Base-by-base conservation (phyloP, 1,140 invertebrate species). In the Calephelis virginiensis region DNA sequence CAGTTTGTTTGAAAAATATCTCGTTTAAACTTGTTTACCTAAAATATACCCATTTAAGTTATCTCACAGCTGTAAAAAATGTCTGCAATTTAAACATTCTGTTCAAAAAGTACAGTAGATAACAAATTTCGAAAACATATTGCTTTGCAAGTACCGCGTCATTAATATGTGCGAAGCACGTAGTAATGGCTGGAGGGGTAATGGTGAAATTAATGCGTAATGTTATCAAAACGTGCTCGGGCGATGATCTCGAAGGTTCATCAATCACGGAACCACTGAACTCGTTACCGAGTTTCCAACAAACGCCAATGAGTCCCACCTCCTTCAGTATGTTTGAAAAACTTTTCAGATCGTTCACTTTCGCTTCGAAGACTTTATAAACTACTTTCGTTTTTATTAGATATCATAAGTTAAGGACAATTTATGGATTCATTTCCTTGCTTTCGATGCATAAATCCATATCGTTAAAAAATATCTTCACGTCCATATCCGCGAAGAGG, bases 271-370 rank as follows among this genome's bases (percentile, higher is more conserved):
- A 82, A 77, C 75, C 81, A 75, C 76, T 79, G 77, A 86, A 81
- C 83, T 87, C 80, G 80, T 87, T 87, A 81, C 82, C 71, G 78
- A 86, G 78, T 85, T 83, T 71, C 77, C 72, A 82, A 81, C 78
- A 82, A 86, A 82, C 77, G 78, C 73, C 77, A 80, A 83, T 79
- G 79, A 77, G 79, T 69, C 67, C 64, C 64, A 65, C 63, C 64
- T 66, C 13, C 60, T 69, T 63, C 77, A 78, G 77, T 83, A 83
- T 85, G 77, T 85, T 78, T 73, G 75, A 68, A 76, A 69, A 88
- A 86, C 76, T 89, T 89, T 86, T 81, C 75, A 82, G 83, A 86
- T 86, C 82, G 86, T 79, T 86, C 86, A 89, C 84, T 86, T 79
- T 74, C 83, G 81, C 82, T 74, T 72, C 78, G 78, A 76, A 79